Conservation (phyloP, 1,140 invertebrate genomes). For the Drosophila sp. region DNA sequence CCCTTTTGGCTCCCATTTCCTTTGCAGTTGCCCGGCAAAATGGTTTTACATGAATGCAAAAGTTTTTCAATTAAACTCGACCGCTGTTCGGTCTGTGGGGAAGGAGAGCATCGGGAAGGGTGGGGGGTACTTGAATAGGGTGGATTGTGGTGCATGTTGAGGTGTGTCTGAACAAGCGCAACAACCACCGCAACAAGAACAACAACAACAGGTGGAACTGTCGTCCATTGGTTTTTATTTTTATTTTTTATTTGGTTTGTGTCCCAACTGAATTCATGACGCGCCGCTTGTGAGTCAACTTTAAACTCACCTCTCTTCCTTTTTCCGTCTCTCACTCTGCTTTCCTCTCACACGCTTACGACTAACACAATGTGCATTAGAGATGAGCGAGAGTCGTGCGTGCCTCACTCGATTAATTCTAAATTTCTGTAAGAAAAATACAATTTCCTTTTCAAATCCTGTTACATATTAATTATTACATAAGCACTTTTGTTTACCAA, state of each 20-base stretch:
- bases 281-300: slow-evolving; percentile 13
- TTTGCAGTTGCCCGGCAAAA: neutral
- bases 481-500: no score
- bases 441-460: no score
- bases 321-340: neutral
- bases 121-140: no score
- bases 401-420: neutral
- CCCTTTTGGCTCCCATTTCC: neutral
- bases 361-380: slow-evolving; percentile 4
- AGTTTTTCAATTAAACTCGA: slow-evolving; percentile 53
- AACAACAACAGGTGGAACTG: slow-evolving; percentile 22
- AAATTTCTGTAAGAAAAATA: no score
- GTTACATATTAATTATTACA: no score
- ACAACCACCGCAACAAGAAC: slow-evolving; percentile 9
- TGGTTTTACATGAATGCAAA: slow-evolving; percentile 31
- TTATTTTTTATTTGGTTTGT: slow-evolving; percentile 25
- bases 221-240: slow-evolving; percentile 12
- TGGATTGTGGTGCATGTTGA: slow-evolving; percentile 2
- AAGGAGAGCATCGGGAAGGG: neutral
- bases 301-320: slow-evolving; percentile 12
- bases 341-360: neutral
- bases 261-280: slow-evolving; percentile 10
- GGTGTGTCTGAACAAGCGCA: slow-evolving; percentile 24
- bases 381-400: neutral
- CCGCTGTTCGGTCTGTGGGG: neutral